These are phyloP conservation scores for Amazonetta brasiliensis DNA, from an alignment of 2,797 vertebrate species.

Conservation along the genomic window DNA sequence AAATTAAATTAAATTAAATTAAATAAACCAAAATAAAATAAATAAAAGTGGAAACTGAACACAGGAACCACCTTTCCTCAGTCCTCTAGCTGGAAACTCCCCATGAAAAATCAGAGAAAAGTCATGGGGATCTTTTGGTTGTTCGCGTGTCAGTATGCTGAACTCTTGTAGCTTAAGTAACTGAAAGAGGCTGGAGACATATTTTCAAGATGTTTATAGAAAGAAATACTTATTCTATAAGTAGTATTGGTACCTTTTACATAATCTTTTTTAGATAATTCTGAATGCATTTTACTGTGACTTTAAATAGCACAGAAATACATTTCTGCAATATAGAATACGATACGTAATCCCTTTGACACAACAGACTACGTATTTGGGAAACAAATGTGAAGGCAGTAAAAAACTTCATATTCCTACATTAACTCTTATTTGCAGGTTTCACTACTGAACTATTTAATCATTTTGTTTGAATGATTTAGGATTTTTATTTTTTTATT, in stretches of 20 bases:
- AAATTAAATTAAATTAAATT: background rate
- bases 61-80: background rate
- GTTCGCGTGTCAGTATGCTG: background rate
- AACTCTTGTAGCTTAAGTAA: background rate
- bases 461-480: slow-evolving; percentile 12
- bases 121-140: background rate
- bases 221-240: background rate
- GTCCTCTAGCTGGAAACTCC: background rate
- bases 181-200: background rate
- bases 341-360: background rate
- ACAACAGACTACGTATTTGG: background rate
- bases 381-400: background rate
- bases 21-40: background rate
- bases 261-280: background rate
- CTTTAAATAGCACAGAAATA: slow-evolving; percentile 21
- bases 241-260: background rate
- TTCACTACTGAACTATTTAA: background rate
- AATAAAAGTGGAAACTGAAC: background rate
- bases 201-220: background rate
- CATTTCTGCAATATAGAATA: background rate
- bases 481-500: background rate
- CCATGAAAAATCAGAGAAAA: background rate
- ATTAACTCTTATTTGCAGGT: slow-evolving; percentile 10
- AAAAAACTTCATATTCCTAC: slow-evolving; percentile 12
- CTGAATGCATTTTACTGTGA: background rate